Conservation (phyloP, 2,797 vertebrate genomes). For the Dendrocincla fuliginosa region DNA sequence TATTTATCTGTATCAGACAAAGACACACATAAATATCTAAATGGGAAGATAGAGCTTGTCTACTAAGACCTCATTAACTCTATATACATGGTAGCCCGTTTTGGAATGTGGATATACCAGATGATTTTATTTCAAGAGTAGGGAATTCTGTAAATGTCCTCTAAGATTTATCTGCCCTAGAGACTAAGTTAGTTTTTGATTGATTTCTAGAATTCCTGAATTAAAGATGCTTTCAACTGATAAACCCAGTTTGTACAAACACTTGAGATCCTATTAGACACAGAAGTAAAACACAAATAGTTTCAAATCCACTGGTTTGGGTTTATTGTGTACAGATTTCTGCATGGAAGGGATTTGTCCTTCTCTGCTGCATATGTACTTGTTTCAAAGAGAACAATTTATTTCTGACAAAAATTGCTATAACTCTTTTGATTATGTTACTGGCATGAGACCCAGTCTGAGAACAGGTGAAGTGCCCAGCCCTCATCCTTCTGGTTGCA, state of each 20-base stretch:
- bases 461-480: not conserved
- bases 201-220: conserved; percentile 30
- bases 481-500: not conserved
- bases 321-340: not conserved
- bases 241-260: not conserved
- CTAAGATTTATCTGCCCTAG: conserved; percentile 1
- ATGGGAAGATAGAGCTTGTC: not conserved
- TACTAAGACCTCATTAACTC: not conserved
- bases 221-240: conserved; percentile 39
- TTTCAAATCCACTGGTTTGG: not conserved
- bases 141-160: not conserved
- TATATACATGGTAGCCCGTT: not conserved
- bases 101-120: not conserved
- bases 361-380: not conserved
- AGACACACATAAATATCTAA: not conserved
- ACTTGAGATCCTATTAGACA: not conserved
- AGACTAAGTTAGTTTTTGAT: not conserved
- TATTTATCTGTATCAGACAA: not conserved
- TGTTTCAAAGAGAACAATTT: conserved; percentile 3
- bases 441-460: not conserved
- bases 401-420: not conserved
- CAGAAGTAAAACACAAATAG: conserved; percentile 3
- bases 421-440: not conserved
- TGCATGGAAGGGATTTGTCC: not conserved
- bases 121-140: conserved; percentile 18